Percentiles rank a stretch among this genome's conserved stretches.
Conservation (phyloP, 2,113 vertebrate species). For the Lates calcarifer region DNA sequence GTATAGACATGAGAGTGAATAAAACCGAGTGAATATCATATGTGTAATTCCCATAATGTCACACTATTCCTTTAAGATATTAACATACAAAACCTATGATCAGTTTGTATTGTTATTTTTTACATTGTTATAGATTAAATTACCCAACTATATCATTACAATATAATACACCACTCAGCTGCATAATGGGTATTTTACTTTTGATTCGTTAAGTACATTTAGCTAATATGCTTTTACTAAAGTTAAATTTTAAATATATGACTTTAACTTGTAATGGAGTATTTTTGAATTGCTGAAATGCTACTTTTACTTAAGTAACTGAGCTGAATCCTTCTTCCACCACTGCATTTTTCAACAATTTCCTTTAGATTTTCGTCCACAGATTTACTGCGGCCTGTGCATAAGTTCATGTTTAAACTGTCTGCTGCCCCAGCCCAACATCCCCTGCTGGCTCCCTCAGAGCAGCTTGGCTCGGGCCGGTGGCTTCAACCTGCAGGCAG, state of each 20-base stretch:
- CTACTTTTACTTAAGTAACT: background rate
- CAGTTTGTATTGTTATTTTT: no score
- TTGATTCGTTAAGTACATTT: background rate
- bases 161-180: background rate
- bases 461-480: constrained; percentile 77
- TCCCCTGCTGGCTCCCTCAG: constrained; percentile 73
- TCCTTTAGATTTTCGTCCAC: constrained; percentile 25
- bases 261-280: background rate
- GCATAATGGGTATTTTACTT: no score
- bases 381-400: constrained; percentile 38
- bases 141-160: background rate
- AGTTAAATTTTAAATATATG: background rate
- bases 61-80: no score
- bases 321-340: background rate
- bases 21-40: background rate
- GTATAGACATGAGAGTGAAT: background rate
- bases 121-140: no score
- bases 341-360: background rate
- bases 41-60: no score
- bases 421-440: constrained; percentile 59
- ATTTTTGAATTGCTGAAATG: background rate
- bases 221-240: background rate
- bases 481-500: constrained; percentile 83
- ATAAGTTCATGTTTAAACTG: constrained; percentile 53
- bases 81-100: background rate